A percentile compares a stretch with the other conserved stretches of the same genome.
Conservation (phyloP, 2,888 invertebrate genomes). For the Ennomos quercinarius region DNA sequence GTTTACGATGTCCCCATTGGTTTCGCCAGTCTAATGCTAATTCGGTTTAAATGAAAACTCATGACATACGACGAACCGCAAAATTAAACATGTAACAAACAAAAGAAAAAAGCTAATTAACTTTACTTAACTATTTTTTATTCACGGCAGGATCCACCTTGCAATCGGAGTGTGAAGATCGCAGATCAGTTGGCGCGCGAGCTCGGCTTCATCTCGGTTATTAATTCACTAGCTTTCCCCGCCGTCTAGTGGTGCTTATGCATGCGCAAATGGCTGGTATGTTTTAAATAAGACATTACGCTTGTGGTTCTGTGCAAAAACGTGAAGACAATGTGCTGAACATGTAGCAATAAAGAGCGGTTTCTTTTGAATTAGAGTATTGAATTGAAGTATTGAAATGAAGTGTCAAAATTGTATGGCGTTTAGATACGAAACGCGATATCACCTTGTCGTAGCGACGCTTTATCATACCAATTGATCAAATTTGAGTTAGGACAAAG, state of each 20-base stretch:
- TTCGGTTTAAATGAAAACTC: too few relatives aligned
- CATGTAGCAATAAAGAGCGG: background rate
- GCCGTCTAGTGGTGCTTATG: slow-evolving; percentile 30
- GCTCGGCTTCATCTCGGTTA: slow-evolving; percentile 58
- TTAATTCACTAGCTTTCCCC: slow-evolving; percentile 80
- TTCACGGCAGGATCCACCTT: slow-evolving; percentile 30
- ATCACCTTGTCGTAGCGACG: background rate
- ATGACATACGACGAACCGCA: too few relatives aligned
- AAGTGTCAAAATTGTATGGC: too few relatives aligned
- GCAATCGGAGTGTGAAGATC: slow-evolving; percentile 66
- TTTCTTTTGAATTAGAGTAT: too few relatives aligned
- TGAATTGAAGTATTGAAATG: too few relatives aligned
- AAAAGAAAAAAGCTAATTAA: too few relatives aligned
- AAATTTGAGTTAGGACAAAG: too few relatives aligned
- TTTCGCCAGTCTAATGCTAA: too few relatives aligned
- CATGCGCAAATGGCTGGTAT: slow-evolving; percentile 12
- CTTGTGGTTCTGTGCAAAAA: slow-evolving; percentile 10
- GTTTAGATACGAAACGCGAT: too few relatives aligned
- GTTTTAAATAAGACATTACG: slow-evolving; percentile 11
- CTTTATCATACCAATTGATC: too few relatives aligned
- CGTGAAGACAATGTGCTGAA: background rate
- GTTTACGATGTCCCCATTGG: too few relatives aligned
- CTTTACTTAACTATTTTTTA: background rate
- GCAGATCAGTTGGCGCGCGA: slow-evolving; percentile 48
- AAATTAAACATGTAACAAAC: too few relatives aligned